phyloP scores from a whole-genome alignment of 2,888 invertebrate species.

The Minunthozetes semirufus region DNA sequence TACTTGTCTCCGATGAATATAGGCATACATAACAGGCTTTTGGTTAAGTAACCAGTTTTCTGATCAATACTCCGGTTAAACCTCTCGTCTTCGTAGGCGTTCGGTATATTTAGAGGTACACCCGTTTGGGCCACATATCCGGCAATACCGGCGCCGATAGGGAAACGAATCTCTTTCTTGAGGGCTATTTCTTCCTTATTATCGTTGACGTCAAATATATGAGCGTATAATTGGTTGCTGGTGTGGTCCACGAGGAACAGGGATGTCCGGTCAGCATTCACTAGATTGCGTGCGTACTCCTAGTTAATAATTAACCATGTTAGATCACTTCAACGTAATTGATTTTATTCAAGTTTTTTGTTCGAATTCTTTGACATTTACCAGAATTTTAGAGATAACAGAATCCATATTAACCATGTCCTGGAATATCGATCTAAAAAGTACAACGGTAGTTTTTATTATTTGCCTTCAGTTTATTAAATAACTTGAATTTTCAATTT shows the following conservation, averaged over 20 bases:
- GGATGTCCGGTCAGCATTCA: constrained; percentile 74
- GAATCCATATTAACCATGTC: constrained; percentile 77
- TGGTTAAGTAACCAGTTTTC: constrained; percentile 57
- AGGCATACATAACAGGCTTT: constrained; percentile 76
- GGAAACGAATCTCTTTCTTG: constrained; percentile 51
- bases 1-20: constrained; percentile 66
- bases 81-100: constrained; percentile 69
- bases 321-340: too few species aligned
- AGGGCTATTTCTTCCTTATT: neutral
- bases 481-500: too few species aligned
- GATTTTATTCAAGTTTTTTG: too few species aligned
- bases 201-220: constrained; percentile 62
- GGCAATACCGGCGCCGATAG: constrained; percentile 70
- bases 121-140: constrained; percentile 74
- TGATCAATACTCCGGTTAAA: constrained; percentile 60
- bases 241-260: constrained; percentile 69
- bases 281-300: constrained; percentile 71
- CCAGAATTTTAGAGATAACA: constrained; percentile 70
- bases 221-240: constrained; percentile 67
- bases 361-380: too few species aligned
- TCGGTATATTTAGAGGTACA: constrained; percentile 69
- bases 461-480: too few species aligned
- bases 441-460: too few species aligned
- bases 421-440: constrained; percentile 69
- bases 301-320: constrained; percentile 55